Evolutionary conservation across 2,797 vertebrate species (phyloP).

Genomic region (Scarus forsteni): DNA sequence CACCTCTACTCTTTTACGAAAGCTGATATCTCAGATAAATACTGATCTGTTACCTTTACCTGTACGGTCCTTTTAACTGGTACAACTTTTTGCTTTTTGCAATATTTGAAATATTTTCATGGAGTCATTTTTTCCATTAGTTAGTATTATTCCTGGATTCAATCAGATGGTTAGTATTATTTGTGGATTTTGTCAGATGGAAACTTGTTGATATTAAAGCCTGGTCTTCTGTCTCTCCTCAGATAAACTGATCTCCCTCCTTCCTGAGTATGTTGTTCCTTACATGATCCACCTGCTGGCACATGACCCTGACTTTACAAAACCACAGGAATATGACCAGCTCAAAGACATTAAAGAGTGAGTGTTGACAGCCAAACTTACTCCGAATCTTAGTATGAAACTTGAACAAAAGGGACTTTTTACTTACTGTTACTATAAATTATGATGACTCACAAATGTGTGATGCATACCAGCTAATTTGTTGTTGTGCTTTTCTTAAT

Average conservation of each 20-base stretch:
- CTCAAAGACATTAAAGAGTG: conserved; percentile 99
- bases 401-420: not conserved
- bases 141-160: too few relatives aligned
- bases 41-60: too few relatives aligned
- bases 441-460: not conserved
- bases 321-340: conserved; percentile 97
- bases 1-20: too few relatives aligned
- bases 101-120: too few relatives aligned
- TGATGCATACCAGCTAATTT: too few relatives aligned
- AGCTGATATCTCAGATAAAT: too few relatives aligned
- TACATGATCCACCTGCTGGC: conserved; percentile 98
- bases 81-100: too few relatives aligned
- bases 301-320: conserved; percentile 98
- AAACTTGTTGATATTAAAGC: not conserved
- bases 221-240: conserved; percentile 20
- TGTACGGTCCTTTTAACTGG: too few relatives aligned
- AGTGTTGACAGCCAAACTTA: conserved; percentile 55
- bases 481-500: conserved; percentile 1
- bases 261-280: conserved; percentile 98
- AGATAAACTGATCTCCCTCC: conserved; percentile 95
- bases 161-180: too few relatives aligned
- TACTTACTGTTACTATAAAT: not conserved
- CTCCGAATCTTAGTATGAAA: not conserved
- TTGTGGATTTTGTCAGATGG: not conserved
- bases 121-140: too few relatives aligned